Percentiles rank a stretch among this genome's conserved stretches.
These are phyloP conservation scores for Drosophila histrio DNA, from an alignment of 2,888 invertebrate species.

Conservation along the genomic window DNA sequence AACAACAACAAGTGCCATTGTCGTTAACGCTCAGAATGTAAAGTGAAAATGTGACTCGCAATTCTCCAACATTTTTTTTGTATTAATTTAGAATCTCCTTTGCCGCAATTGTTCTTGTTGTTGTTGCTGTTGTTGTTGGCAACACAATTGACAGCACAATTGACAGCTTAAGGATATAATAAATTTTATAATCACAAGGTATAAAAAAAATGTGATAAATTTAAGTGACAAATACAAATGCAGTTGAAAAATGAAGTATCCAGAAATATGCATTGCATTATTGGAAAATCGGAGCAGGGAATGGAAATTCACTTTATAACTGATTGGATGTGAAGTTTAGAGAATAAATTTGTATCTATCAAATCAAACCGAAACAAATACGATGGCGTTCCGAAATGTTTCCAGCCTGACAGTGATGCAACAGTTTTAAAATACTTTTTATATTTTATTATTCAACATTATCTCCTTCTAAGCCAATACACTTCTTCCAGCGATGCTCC, in stretches of 20 bases:
- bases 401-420: too few species aligned
- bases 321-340: too few species aligned
- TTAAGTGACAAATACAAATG: background rate
- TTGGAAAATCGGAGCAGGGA: too few species aligned
- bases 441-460: too few species aligned
- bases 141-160: background rate
- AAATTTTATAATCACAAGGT: background rate
- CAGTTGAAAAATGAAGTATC: background rate
- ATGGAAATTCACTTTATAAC: too few species aligned
- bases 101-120: conserved; percentile 1
- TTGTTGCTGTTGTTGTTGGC: background rate
- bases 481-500: too few species aligned
- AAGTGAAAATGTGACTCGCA: conserved; percentile 35
- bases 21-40: conserved; percentile 45
- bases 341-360: too few species aligned
- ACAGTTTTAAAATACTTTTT: too few species aligned
- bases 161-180: background rate
- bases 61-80: background rate
- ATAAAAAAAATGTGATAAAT: background rate
- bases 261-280: too few species aligned
- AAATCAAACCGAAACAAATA: too few species aligned
- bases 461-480: too few species aligned
- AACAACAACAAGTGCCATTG: conserved; percentile 36
- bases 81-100: conserved; percentile 2
- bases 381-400: too few species aligned